Conservation (phyloP, 1,140 invertebrate genomes). For the Zaprionus vittiger region DNA sequence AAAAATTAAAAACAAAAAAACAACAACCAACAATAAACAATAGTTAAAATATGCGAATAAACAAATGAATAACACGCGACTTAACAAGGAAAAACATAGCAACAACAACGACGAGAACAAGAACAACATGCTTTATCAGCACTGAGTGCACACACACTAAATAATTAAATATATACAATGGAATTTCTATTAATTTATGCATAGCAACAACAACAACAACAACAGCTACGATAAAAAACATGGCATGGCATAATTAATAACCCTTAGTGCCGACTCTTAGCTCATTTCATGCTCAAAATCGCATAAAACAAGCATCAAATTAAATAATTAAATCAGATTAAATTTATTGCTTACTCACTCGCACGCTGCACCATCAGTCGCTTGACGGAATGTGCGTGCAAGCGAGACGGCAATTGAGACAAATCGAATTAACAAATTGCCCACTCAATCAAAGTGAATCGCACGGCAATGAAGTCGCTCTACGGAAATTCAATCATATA, state of each 20-base stretch:
- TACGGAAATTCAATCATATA: constrained; percentile 68
- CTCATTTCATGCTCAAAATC: constrained; percentile 42
- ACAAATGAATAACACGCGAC: constrained; percentile 31
- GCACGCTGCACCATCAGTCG: not conserved
- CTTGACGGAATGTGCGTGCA: not conserved
- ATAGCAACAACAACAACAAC: constrained; percentile 23
- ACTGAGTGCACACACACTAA: constrained; percentile 36
- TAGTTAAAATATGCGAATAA: constrained; percentile 25
- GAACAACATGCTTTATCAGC: constrained; percentile 40
- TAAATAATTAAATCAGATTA: constrained; percentile 80
- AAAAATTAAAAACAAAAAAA: not conserved
- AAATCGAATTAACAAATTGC: constrained; percentile 78
- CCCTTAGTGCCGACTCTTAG: constrained; percentile 16
- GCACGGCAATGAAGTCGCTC: constrained; percentile 1
- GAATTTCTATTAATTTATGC: constrained; percentile 68
- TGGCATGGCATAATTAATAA: constrained; percentile 46
- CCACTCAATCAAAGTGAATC: constrained; percentile 67
- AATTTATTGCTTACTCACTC: constrained; percentile 47
- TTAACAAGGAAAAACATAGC: constrained; percentile 19
- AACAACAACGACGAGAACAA: constrained; percentile 36
- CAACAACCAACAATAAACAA: not conserved
- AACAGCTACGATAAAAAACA: constrained; percentile 24
- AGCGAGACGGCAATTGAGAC: constrained; percentile 37
- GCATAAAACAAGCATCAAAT: constrained; percentile 61
- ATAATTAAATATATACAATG: constrained; percentile 61